Conservation (phyloP, 2,113 vertebrate species). For the Misgurnus anguillicaudatus region DNA sequence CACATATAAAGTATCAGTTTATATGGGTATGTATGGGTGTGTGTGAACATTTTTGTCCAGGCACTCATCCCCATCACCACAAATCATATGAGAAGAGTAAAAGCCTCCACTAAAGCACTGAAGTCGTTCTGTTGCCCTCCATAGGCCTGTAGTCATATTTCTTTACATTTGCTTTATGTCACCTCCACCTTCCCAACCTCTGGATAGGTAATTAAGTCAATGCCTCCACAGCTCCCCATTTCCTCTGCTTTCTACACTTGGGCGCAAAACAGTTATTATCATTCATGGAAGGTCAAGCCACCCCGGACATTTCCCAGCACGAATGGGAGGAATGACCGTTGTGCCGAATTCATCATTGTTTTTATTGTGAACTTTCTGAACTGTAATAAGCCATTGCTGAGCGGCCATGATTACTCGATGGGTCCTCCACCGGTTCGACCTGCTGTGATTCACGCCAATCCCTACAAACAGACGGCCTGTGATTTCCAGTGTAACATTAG, state of each 20-base stretch:
- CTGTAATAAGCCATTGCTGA: slow-evolving; percentile 61
- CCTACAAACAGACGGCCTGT: background rate
- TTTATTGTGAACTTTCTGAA: slow-evolving; percentile 40
- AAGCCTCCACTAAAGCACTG: slow-evolving; percentile 15
- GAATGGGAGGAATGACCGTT: slow-evolving; percentile 50
- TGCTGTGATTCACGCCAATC: background rate
- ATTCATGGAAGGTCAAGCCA: slow-evolving; percentile 51
- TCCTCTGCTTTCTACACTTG: slow-evolving; percentile 29
- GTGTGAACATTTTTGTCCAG: background rate
- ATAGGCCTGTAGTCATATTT: slow-evolving; percentile 40
- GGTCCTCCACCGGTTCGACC: background rate
- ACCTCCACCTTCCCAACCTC: slow-evolving; percentile 23
- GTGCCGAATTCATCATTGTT: slow-evolving; percentile 62
- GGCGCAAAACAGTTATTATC: slow-evolving; percentile 35
- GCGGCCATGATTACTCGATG: background rate
- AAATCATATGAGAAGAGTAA: slow-evolving; percentile 22
- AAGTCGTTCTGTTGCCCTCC: slow-evolving; percentile 36
- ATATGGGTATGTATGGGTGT: no score
- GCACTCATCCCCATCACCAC: slow-evolving; percentile 14
- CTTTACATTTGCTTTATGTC: slow-evolving; percentile 46
- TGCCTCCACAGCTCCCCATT: slow-evolving; percentile 41
- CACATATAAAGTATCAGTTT: no score
- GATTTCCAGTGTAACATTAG: background rate
- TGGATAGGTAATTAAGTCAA: slow-evolving; percentile 57
- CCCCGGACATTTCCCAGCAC: slow-evolving; percentile 49